Evolutionary conservation across 2,888 invertebrate genomes (phyloP), one percentile per base, ranked within the genome.

Genomic region (Hoplodrina ambigua): DNA sequence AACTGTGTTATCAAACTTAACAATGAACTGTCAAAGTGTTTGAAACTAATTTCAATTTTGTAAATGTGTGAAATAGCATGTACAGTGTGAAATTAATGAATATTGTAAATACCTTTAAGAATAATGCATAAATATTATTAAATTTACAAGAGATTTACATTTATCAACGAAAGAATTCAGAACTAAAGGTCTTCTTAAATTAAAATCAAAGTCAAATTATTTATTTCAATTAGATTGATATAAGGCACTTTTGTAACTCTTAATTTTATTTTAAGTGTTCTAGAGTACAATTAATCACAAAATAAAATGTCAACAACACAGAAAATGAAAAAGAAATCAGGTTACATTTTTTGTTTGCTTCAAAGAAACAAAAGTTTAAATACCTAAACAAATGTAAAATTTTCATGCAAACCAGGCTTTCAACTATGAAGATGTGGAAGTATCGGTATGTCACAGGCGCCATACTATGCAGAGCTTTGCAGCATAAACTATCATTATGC

Each of bases 351-450:
- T 33, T 33, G 33, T 33, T 33, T 2, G 33, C 33, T 33, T 33
- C 4, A 4, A 25, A 25, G 25, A 25, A 25, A 25, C 25, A 2
- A 2, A 41, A 11, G 13, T 41, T 17, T 5, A 46, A 17, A 46
- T 17, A 46, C 46, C 46, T 46, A 46, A 46, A 56, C 17, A 1
- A 82, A 84, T 88, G 83, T 61, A 61, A 59, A 17, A 84, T 15
- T 95, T 95, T 92, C 93, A 94, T 86, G 94, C 94, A 72, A 52
- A 57, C 88, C 92, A 95, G 95, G 88, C 80, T 79, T 92, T 91
- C 79, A 85, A 92, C 73, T 84, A 90, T 65, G 92, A 94, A 46
- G 83, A 89, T 50, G 93, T 95, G 13, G 93, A 95, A 93, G 94
- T 95, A 91, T 92, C 73, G 69, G 83, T 76, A 78, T 69, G 78